Base-by-base conservation (phyloP, 1,140 invertebrate species). In the Zaprionus inermis region DNA sequence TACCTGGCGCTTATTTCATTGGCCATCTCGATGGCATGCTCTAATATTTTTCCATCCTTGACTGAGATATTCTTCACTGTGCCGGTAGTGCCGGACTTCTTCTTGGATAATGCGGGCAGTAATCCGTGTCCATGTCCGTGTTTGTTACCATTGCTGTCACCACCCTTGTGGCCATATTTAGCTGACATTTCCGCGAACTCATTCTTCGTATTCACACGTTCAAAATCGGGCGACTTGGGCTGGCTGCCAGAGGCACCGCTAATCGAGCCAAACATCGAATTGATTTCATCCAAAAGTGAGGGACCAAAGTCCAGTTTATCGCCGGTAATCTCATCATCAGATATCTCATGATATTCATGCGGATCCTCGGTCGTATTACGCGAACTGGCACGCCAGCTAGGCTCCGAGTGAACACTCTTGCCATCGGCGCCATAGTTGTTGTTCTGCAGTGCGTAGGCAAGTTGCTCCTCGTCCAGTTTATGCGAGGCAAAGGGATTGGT, bases 201-300 rank as follows among this genome's bases (percentile, higher is more conserved):
- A 14, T 91, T 91, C 58, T 91, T 91, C 11, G 65, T 78, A 81
- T 96, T 97, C 16, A 94, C 94, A 9, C 94, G 93, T 69, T 95
- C 95, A 71, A 96, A 95, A 80, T 96, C 95, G 0, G 93, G 92
- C 2, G 94, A 93, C 51, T 94, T 92, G 20, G 91, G 81, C 5
- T 80, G 79, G 38, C 72, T 78, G 0, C 74, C 74, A 2, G 78
- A 81, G 4, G 77, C 68, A 2, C 81, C 91, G 18, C 85, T 91
- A 57, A 97, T 92, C 16, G 96, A 96, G 79, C 96, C 95, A 81
- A 99, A 97, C 93, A 99, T 97, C 64, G 97, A 96, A 90, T 99
- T 98, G 95, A 99, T 98, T 93, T 99, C 98, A 89, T 98, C 98
- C 84, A 99, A 94, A 36, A 99, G 93, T 72, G 97, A 99, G 9